Percentiles rank a stretch among this genome's conserved stretches.
These are phyloP conservation scores for Lamellibrachia luymesi DNA, from an alignment of 1,140 invertebrate genomes.

Conservation along the genomic window DNA sequence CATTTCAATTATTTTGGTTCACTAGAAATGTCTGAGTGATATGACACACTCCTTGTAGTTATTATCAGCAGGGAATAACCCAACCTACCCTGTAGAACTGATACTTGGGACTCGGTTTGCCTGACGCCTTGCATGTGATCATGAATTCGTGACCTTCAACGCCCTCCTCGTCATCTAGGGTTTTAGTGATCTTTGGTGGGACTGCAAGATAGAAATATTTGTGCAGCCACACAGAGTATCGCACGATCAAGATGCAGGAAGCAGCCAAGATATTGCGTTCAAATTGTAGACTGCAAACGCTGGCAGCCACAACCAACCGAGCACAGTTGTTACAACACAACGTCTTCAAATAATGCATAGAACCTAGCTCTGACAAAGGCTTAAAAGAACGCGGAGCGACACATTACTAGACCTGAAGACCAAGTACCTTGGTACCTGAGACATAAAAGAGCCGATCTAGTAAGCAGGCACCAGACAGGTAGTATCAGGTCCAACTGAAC, in stretches of 20 bases:
- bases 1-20: too few species aligned
- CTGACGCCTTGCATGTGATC: constrained; percentile 73
- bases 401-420: too few species aligned
- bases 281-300: background rate
- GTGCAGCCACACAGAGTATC: background rate
- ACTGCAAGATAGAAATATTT: constrained; percentile 54
- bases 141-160: constrained; percentile 75
- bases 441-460: background rate
- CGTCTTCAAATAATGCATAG: background rate
- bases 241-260: background rate
- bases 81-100: constrained; percentile 26
- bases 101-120: constrained; percentile 73
- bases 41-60: too few species aligned
- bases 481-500: background rate
- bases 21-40: too few species aligned
- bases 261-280: background rate
- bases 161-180: constrained; percentile 64
- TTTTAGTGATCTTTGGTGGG: constrained; percentile 69
- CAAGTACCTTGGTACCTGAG: background rate
- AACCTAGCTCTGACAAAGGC: too few species aligned
- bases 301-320: background rate
- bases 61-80: background rate
- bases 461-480: background rate
- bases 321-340: background rate
- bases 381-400: too few species aligned